A percentile compares a stretch with the other conserved stretches of the same genome.
These are phyloP conservation scores for Dascyllus trimaculatus DNA, from an alignment of 2,113 vertebrate species.

Conservation along the genomic window DNA sequence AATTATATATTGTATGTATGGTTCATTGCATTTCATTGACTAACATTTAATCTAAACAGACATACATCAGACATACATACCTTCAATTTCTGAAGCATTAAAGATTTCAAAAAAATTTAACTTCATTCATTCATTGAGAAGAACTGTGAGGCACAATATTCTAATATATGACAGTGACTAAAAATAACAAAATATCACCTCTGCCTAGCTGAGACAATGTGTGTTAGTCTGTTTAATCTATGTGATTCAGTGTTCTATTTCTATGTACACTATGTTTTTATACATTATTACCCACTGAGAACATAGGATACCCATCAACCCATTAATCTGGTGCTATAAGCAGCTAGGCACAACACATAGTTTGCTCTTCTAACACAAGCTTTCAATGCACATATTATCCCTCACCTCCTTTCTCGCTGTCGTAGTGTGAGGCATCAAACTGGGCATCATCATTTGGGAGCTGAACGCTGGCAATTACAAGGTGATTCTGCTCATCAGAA, in stretches of 20 bases:
- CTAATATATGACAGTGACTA: neutral
- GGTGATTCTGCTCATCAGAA: constrained; percentile 97
- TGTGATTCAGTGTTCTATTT: too few species aligned
- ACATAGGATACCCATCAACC: too few species aligned
- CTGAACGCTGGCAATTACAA: constrained; percentile 97
- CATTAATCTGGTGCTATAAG: too few species aligned
- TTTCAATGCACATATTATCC: neutral
- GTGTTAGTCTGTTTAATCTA: too few species aligned
- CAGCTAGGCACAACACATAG: too few species aligned
- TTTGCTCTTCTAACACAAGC: neutral
- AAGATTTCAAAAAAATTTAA: constrained; percentile 34
- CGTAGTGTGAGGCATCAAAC: constrained; percentile 98
- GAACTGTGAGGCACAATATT: constrained; percentile 7
- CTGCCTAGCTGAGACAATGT: neutral
- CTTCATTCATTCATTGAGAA: constrained; percentile 23
- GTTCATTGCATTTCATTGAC: neutral
- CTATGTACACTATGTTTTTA: too few species aligned
- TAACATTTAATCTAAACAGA: neutral
- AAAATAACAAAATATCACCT: neutral
- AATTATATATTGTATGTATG: neutral
- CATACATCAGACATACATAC: constrained; percentile 17
- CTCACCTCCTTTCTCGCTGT: constrained; percentile 98
- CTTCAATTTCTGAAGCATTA: constrained; percentile 42
- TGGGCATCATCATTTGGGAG: constrained; percentile 97
- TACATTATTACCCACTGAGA: too few species aligned